phyloP scores from a whole-genome alignment of 2,113 vertebrate genomes.

The Pseudorasbora parva region DNA sequence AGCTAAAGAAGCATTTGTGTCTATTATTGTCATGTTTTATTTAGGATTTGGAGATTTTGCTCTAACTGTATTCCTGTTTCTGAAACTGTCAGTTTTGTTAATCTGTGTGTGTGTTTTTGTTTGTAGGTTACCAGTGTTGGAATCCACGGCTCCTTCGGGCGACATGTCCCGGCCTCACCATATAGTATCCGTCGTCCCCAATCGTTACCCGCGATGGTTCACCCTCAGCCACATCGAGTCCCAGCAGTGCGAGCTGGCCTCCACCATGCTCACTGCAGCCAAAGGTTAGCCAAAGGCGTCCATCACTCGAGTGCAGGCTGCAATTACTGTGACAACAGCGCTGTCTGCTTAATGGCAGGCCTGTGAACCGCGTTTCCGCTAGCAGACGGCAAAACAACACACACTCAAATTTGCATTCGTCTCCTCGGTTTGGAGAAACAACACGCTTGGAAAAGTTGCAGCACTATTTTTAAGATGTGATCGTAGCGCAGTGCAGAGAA shows the following conservation, averaged over 20 bases:
- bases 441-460: background rate
- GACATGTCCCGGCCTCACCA: conserved; percentile 95
- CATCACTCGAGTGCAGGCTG: conserved; percentile 95
- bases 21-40: background rate
- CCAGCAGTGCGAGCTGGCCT: conserved; percentile 97
- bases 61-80: background rate
- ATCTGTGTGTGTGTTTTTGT: background rate
- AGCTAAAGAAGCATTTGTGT: background rate
- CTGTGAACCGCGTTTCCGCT: conserved; percentile 5
- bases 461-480: background rate
- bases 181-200: conserved; percentile 97
- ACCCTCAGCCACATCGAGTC: conserved; percentile 97
- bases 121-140: conserved; percentile 93
- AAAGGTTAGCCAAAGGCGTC: conserved; percentile 93
- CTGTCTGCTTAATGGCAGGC: background rate
- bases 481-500: background rate
- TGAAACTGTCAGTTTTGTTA: background rate
- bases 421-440: background rate
- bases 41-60: no score
- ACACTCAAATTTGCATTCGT: background rate
- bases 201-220: conserved; percentile 97
- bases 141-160: conserved; percentile 89
- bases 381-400: background rate
- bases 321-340: conserved; percentile 9
- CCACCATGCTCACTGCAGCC: conserved; percentile 97